Conservation (phyloP, 2,113 vertebrate genomes). For the Myrmophylax atrothorax region DNA sequence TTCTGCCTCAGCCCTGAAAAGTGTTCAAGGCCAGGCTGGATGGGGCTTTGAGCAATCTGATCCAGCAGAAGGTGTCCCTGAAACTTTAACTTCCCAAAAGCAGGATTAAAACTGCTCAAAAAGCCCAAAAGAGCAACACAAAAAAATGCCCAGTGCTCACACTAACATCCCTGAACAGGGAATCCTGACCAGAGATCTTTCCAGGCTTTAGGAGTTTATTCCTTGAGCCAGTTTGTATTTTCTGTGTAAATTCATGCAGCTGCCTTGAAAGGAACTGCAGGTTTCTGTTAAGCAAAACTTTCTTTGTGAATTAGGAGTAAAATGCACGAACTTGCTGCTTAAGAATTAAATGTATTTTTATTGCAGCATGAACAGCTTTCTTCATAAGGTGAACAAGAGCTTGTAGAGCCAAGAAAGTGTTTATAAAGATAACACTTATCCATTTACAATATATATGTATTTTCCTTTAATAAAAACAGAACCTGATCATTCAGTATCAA, state of each 20-base stretch:
- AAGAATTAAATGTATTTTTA: constrained; percentile 38
- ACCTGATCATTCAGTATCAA: background rate
- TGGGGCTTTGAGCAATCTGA: background rate
- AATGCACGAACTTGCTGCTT: background rate
- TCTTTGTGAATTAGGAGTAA: background rate
- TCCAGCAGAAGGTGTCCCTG: background rate
- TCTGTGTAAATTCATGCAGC: constrained; percentile 39
- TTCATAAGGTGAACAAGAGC: constrained; percentile 20
- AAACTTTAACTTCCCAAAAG: background rate
- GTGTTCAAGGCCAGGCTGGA: background rate
- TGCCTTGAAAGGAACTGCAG: constrained; percentile 49
- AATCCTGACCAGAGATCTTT: constrained; percentile 8
- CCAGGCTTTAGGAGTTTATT: constrained; percentile 12
- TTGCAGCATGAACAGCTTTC: constrained; percentile 1
- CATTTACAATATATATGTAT: background rate
- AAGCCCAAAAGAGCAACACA: background rate
- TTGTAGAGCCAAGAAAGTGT: background rate
- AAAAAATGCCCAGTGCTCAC: background rate
- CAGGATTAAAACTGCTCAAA: background rate
- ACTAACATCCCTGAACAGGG: background rate
- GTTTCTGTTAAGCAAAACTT: constrained; percentile 49
- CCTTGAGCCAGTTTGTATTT: constrained; percentile 23
- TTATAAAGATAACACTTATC: constrained; percentile 30
- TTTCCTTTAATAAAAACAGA: constrained; percentile 42
- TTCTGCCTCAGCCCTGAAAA: background rate